Conservation (phyloP, 2,113 vertebrate genomes). For the Ctenomys sociabilis region DNA sequence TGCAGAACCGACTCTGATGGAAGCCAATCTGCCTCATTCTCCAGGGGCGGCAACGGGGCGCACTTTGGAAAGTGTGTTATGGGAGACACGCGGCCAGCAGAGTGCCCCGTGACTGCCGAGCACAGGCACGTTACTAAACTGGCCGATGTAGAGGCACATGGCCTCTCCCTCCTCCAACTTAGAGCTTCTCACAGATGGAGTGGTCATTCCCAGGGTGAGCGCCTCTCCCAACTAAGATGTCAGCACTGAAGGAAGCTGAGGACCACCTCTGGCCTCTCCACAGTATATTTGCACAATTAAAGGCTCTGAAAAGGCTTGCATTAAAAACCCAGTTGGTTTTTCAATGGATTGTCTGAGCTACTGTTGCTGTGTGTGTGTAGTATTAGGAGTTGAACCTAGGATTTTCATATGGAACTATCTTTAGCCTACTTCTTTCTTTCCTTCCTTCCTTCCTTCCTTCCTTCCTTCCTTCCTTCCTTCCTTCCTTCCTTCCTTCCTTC, state of each 20-base stretch:
- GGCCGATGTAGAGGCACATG: background rate
- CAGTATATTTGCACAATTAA: background rate
- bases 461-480: no score
- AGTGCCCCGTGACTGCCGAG: accelerated
- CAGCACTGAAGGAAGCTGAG: background rate
- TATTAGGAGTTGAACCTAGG: background rate
- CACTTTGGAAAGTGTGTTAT: background rate
- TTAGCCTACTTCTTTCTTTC: background rate
- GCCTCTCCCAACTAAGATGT: background rate
- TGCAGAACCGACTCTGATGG: background rate
- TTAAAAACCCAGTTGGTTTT: background rate
- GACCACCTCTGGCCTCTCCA: background rate
- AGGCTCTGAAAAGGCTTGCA: conserved; percentile 26
- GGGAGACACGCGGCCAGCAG: background rate
- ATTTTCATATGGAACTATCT: background rate
- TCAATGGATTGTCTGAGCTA: background rate
- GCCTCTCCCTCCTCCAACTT: background rate
- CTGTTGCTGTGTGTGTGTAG: background rate
- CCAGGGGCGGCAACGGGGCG: no score
- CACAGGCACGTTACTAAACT: accelerated
- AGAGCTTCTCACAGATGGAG: accelerated
- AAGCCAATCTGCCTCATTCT: background rate
- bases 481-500: background rate
- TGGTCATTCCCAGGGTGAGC: background rate
- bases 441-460: no score